Percentiles rank a stretch among this genome's conserved stretches.
These are phyloP conservation scores for Eupsilia transversa DNA, from an alignment of 2,888 invertebrate species.

Conservation along the genomic window DNA sequence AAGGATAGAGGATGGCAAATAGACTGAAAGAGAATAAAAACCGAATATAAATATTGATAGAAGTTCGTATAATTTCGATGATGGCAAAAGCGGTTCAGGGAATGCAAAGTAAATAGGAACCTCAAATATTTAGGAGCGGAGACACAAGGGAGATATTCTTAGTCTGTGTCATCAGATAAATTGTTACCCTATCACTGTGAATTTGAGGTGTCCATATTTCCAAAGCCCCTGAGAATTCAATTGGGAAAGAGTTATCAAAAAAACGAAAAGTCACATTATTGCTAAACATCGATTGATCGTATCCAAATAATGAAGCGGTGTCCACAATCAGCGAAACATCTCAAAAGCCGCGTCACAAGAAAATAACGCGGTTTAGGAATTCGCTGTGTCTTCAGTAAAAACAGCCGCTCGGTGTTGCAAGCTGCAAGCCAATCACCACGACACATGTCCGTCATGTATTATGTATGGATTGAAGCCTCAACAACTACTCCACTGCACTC, in stretches of 20 bases:
- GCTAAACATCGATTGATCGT: constrained; percentile 17
- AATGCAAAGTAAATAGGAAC: not conserved
- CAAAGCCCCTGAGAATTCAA: not conserved
- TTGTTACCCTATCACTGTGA: too few species aligned
- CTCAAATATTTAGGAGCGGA: not conserved
- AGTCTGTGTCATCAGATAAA: not conserved
- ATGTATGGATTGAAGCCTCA: constrained; percentile 63
- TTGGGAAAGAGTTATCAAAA: not conserved
- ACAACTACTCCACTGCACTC: constrained; percentile 52
- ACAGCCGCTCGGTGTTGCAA: constrained; percentile 63
- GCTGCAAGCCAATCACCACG: constrained; percentile 73
- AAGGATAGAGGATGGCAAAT: constrained; percentile 23
- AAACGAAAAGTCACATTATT: constrained; percentile 2
- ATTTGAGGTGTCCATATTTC: not conserved
- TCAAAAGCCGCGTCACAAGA: constrained; percentile 49
- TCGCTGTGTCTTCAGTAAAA: constrained; percentile 59
- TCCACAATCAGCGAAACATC: constrained; percentile 38
- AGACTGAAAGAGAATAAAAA: constrained; percentile 1
- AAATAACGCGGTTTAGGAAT: constrained; percentile 58
- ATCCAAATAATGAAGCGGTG: constrained; percentile 56
- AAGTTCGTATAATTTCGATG: constrained; percentile 16
- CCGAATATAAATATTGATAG: constrained; percentile 16
- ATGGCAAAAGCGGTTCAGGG: not conserved
- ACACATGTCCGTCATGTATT: constrained; percentile 81
- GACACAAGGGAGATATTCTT: not conserved